Conservation (phyloP, 2,888 invertebrate species). For the Platerodrilus igneus region DNA sequence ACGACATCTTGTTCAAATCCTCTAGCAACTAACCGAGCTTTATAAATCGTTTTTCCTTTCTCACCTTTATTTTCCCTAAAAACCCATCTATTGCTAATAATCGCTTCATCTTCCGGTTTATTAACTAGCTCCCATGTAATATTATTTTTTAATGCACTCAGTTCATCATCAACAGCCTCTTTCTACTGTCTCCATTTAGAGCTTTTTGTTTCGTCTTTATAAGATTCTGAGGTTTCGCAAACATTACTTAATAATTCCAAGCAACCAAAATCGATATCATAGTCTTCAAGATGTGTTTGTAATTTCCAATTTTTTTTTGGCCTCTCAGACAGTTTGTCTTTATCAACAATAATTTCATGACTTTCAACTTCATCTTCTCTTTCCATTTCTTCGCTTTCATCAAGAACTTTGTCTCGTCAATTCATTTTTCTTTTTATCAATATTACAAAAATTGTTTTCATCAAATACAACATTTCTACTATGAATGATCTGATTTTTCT, state of each 20-base stretch:
- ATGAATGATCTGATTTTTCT: too few species aligned
- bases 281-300: conserved; percentile 1
- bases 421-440: too few species aligned
- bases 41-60: conserved; percentile 20
- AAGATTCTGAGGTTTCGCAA: not conserved
- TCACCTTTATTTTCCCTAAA: conserved; percentile 28
- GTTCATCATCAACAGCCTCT: not conserved
- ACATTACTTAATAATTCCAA: not conserved
- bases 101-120: not conserved
- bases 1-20: conserved; percentile 7
- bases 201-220: conserved; percentile 3
- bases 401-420: too few species aligned
- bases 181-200: too few species aligned
- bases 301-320: not conserved
- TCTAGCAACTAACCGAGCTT: conserved; percentile 12
- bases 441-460: too few species aligned
- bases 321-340: not conserved
- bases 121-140: conserved; percentile 5
- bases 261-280: conserved; percentile 2
- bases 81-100: conserved; percentile 6
- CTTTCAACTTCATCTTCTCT: not conserved
- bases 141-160: conserved; percentile 8
- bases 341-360: not conserved
- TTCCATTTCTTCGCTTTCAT: conserved; percentile 16
- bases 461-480: too few species aligned